phyloP scores from a whole-genome alignment of 2,113 vertebrate species.

The Aix galericulata region DNA sequence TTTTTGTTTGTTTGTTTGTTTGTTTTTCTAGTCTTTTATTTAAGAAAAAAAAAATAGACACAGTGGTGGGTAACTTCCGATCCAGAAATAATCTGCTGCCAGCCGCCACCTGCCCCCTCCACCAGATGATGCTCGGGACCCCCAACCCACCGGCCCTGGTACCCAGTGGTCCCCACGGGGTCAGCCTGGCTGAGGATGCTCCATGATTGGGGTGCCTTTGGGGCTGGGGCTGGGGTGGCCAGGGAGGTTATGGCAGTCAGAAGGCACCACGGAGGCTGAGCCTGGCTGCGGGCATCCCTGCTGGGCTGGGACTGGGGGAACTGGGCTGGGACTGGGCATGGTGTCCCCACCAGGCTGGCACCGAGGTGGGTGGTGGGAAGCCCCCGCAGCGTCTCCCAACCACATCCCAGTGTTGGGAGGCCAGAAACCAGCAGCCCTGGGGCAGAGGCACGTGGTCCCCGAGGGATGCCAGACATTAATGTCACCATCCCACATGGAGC shows the following conservation, averaged over 20 bases:
- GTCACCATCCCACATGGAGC: background rate
- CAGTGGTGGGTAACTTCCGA: conserved; percentile 70
- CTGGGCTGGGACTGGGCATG: background rate
- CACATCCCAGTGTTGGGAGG: background rate
- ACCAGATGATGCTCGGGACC: rapidly evolving
- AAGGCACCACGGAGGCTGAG: conserved; percentile 55
- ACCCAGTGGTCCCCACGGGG: background rate
- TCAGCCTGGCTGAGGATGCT: background rate
- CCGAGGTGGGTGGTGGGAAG: rapidly evolving
- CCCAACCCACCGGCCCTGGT: background rate
- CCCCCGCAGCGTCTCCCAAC: background rate
- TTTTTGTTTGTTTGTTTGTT: background rate
- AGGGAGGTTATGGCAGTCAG: background rate
- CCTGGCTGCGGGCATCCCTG: background rate
- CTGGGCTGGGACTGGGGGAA: background rate
- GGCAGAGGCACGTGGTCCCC: background rate
- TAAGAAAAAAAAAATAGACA: conserved; percentile 67
- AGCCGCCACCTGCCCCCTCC: background rate
- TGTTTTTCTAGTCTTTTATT: conserved; percentile 67
- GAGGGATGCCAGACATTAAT: background rate
- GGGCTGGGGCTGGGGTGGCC: rapidly evolving
- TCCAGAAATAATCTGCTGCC: background rate
- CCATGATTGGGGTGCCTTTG: background rate
- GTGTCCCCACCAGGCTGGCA: background rate
- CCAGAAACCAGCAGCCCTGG: background rate